Conservation (phyloP, 2,888 invertebrate species). For the Pachycephus smyrnensis region DNA sequence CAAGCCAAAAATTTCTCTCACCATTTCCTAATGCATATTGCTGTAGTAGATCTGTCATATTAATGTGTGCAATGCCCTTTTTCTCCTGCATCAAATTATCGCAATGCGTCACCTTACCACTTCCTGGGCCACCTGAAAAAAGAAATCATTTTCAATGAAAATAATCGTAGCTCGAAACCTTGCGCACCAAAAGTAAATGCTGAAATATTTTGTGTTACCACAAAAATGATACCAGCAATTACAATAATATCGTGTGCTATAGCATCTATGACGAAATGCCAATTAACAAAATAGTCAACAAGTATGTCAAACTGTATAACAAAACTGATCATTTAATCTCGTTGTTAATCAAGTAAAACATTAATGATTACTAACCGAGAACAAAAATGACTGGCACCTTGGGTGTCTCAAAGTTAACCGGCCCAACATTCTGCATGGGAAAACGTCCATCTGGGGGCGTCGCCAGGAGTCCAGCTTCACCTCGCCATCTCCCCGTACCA, state of each 20-base stretch:
- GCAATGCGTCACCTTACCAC: constrained; percentile 98
- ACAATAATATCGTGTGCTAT: neutral
- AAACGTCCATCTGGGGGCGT: constrained; percentile 79
- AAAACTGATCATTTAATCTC: neutral
- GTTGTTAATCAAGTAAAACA: neutral
- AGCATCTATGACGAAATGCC: neutral
- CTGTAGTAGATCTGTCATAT: constrained; percentile 91
- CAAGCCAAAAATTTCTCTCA: constrained; percentile 61
- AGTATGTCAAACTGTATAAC: neutral
- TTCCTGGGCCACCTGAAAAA: constrained; percentile 89
- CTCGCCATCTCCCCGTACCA: constrained; percentile 69
- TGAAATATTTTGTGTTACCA: neutral
- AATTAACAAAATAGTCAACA: neutral
- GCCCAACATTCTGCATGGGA: constrained; percentile 83
- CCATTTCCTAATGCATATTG: constrained; percentile 92
- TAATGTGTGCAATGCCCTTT: constrained; percentile 86
- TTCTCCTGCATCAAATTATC: constrained; percentile 90
- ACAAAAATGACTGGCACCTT: constrained; percentile 91
- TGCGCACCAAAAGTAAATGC: neutral
- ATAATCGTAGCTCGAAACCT: neutral
- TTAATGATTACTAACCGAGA: constrained; percentile 73
- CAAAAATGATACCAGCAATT: neutral
- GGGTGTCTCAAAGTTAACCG: constrained; percentile 87
- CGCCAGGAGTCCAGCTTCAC: constrained; percentile 67
- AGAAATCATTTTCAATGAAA: constrained; percentile 9